A percentile compares a stretch with the other conserved stretches of the same genome.
These are phyloP conservation scores for Leptonema lineaticorne DNA, from an alignment of 1,140 invertebrate species.

Conservation along the genomic window DNA sequence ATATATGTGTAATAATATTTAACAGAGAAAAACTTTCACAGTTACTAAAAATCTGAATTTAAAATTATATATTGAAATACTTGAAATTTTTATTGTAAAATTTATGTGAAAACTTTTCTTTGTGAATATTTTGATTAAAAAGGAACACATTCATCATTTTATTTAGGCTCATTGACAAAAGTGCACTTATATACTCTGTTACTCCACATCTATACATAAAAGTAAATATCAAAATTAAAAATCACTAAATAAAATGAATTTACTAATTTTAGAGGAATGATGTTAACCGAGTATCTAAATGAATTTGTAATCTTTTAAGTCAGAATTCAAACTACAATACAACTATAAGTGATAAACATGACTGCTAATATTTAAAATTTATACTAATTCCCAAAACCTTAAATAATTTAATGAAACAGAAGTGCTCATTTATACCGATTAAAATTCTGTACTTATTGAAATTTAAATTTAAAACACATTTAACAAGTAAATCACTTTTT, in stretches of 20 bases:
- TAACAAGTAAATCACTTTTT: too few species aligned
- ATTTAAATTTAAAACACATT: not conserved
- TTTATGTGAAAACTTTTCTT: not conserved
- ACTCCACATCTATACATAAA: not conserved
- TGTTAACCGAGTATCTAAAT: too few species aligned
- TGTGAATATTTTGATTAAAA: not conserved
- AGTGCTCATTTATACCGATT: not conserved
- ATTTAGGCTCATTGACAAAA: slow-evolving; percentile 8
- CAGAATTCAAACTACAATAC: too few species aligned
- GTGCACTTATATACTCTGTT: too few species aligned
- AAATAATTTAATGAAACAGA: not conserved
- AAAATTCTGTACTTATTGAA: too few species aligned
- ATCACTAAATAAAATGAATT: too few species aligned
- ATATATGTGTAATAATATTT: not conserved
- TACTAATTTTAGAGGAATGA: too few species aligned
- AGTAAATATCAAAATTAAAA: not conserved
- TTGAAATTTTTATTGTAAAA: not conserved
- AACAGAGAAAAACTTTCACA: not conserved
- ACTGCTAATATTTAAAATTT: too few species aligned
- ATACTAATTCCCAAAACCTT: too few species aligned
- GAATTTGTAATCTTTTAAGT: too few species aligned
- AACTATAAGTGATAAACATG: too few species aligned
- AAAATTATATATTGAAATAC: not conserved
- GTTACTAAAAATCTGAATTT: not conserved
- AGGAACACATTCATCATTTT: slow-evolving; percentile 8